Evolutionary conservation across 1,140 invertebrate species (phyloP).

Genomic region (Diorhabda elongata): DNA sequence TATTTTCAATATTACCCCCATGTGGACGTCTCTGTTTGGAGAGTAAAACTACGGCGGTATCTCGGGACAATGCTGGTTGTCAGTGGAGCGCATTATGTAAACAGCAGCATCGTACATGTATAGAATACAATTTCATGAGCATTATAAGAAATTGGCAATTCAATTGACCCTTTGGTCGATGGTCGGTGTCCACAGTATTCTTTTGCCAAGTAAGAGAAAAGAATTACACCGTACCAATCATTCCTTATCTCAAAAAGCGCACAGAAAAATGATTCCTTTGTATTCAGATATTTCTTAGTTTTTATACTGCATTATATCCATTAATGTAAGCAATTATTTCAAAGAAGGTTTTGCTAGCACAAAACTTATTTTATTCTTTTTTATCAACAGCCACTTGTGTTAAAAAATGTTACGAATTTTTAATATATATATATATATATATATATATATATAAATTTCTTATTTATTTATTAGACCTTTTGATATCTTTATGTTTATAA

Average conservation of each 20-base stretch:
- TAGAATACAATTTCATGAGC: conserved; percentile 38
- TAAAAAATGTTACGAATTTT: too few species aligned
- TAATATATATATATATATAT: too few species aligned
- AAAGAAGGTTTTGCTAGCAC: background rate
- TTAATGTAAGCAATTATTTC: conserved; percentile 3
- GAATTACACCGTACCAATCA: conserved; percentile 25
- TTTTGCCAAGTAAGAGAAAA: conserved; percentile 25
- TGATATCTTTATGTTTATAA: too few species aligned
- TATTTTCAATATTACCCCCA: too few species aligned
- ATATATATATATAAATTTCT: too few species aligned
- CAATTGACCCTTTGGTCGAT: conserved; percentile 36
- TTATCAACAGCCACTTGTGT: background rate
- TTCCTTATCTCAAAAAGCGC: conserved; percentile 12
- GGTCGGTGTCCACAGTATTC: conserved; percentile 26
- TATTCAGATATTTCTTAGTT: conserved; percentile 11
- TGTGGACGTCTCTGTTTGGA: background rate
- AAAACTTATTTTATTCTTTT: background rate
- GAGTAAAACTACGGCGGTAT: conserved; percentile 6
- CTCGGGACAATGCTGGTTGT: conserved; percentile 32
- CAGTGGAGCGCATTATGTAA: conserved; percentile 37
- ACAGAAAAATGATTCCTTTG: conserved; percentile 14
- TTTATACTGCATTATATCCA: conserved; percentile 3
- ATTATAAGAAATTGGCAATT: conserved; percentile 43
- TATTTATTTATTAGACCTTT: too few species aligned
- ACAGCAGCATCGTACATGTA: conserved; percentile 37